Conservation (phyloP, 2,888 invertebrate species). For the Eilema griseolum region DNA sequence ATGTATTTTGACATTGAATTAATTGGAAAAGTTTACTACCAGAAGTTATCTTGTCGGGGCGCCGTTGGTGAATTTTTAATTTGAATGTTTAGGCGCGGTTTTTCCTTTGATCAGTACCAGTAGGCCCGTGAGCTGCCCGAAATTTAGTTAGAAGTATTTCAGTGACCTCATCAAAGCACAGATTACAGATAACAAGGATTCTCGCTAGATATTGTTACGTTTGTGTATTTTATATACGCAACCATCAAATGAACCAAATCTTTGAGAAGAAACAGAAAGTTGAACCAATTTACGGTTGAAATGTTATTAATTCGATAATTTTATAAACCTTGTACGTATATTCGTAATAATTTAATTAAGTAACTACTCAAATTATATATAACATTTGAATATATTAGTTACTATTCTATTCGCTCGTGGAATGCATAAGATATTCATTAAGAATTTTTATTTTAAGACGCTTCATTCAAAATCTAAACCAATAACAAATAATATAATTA, state of each 20-base stretch:
- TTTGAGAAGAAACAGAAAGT: not conserved
- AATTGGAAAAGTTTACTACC: conserved; percentile 62
- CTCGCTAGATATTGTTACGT: not conserved
- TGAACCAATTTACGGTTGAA: not conserved
- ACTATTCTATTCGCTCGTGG: too few species aligned
- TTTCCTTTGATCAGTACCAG: conserved; percentile 41
- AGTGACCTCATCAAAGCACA: conserved; percentile 5
- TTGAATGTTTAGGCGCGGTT: conserved; percentile 43
- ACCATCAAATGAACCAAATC: not conserved
- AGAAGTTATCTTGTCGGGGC: conserved; percentile 47
- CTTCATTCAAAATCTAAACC: too few species aligned
- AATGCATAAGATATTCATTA: too few species aligned
- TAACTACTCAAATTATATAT: not conserved
- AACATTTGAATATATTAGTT: too few species aligned
- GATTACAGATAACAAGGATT: not conserved
- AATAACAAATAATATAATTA: too few species aligned
- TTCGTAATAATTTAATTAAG: not conserved
- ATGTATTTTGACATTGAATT: conserved; percentile 63
- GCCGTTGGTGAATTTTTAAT: conserved; percentile 51
- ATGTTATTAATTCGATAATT: not conserved
- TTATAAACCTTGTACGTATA: not conserved
- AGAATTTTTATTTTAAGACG: too few species aligned
- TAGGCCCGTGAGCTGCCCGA: conserved; percentile 7
- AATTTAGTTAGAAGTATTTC: conserved; percentile 6
- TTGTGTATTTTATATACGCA: not conserved